Percentiles rank a stretch among this genome's conserved stretches.
Conservation (phyloP, 2,797 vertebrate species). For the Dermochelys coriacea region DNA sequence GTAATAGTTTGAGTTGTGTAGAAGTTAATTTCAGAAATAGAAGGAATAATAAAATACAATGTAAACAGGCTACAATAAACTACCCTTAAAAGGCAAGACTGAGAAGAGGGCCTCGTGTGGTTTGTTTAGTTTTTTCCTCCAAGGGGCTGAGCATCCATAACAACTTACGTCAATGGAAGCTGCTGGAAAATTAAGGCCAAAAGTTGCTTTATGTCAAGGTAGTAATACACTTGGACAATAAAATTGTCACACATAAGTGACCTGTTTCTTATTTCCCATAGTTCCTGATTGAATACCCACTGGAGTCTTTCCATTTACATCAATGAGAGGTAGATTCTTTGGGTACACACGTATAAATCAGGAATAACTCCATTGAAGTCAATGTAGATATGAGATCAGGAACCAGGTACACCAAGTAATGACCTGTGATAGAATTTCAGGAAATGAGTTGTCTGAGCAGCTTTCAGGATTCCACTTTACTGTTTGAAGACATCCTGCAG, state of each 20-base stretch:
- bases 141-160: not conserved
- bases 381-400: not conserved
- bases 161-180: not conserved
- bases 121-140: not conserved
- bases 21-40: not conserved
- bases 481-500: too few relatives aligned
- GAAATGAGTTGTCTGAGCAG: not conserved
- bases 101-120: not conserved
- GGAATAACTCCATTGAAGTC: not conserved
- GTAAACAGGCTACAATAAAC: not conserved
- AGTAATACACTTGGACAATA: not conserved
- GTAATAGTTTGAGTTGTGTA: not conserved
- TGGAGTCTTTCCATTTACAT: not conserved
- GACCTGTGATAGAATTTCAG: not conserved
- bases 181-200: not conserved
- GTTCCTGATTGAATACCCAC: not conserved
- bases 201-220: not conserved
- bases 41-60: not conserved
- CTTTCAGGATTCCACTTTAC: not conserved
- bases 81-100: not conserved
- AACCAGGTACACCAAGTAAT: not conserved
- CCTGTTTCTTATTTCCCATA: not conserved
- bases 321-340: not conserved
- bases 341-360: not conserved
- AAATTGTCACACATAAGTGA: not conserved